Evolutionary conservation across 2,888 invertebrate species (phyloP).

Genomic region (Odontocerum albicorne): DNA sequence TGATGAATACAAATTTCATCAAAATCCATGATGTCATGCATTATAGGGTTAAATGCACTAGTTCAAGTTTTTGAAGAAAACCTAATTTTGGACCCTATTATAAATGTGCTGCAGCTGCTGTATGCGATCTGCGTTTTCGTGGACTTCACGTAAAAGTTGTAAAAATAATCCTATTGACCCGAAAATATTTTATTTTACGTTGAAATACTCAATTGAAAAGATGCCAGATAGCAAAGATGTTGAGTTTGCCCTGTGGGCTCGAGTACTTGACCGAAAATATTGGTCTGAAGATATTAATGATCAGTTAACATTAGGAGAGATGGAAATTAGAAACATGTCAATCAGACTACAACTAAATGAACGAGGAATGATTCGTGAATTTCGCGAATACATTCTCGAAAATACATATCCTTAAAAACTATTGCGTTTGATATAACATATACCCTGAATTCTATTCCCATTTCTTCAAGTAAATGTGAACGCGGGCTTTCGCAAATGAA

Average conservation of each 20-base stretch:
- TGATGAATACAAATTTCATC: too few species aligned
- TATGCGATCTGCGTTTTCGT: too few species aligned
- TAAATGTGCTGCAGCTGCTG: background rate
- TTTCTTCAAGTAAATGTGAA: too few species aligned
- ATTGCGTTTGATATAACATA: background rate
- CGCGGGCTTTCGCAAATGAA: too few species aligned
- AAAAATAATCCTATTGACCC: too few species aligned
- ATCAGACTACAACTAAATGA: background rate
- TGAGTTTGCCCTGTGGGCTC: too few species aligned
- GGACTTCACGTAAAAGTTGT: background rate
- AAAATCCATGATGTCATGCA: too few species aligned
- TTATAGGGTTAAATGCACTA: too few species aligned
- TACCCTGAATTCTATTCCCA: background rate
- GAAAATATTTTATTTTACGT: background rate
- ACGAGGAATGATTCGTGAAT: background rate
- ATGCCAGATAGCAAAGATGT: conserved; percentile 1
- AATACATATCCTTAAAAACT: background rate
- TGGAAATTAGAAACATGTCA: background rate
- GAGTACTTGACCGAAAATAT: too few species aligned
- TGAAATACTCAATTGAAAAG: background rate
- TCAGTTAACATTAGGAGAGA: background rate
- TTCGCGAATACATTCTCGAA: background rate
- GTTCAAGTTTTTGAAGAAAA: too few species aligned
- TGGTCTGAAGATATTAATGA: too few species aligned
- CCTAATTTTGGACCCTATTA: background rate